Evolutionary conservation across 1,140 invertebrate genomes (phyloP).

Genomic region (Drosophila insularis): DNA sequence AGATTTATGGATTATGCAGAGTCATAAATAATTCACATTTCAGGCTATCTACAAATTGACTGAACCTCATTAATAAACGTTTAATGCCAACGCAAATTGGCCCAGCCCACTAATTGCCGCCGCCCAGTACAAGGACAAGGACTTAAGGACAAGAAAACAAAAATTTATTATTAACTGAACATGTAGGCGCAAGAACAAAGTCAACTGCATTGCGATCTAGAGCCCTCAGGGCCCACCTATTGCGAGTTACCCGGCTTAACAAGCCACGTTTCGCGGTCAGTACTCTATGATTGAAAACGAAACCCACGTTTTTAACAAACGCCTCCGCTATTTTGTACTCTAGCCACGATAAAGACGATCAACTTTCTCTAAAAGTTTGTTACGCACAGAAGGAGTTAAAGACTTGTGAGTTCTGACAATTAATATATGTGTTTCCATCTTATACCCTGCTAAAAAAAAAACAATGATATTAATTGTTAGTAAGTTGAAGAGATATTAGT

Average conservation of each 20-base stretch:
- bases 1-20: constrained; percentile 64
- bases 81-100: constrained; percentile 52
- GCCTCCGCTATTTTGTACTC: background rate
- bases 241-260: constrained; percentile 30
- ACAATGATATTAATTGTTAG: too few relatives aligned
- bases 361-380: background rate
- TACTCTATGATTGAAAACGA: constrained; percentile 46
- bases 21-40: constrained; percentile 44
- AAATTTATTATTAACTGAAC: constrained; percentile 30
- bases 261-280: constrained; percentile 40
- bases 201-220: background rate
- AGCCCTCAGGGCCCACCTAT: constrained; percentile 44
- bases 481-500: too few relatives aligned
- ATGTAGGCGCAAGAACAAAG: constrained; percentile 55
- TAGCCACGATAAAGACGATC: background rate
- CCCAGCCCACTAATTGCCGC: constrained; percentile 53
- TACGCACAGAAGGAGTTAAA: background rate
- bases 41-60: constrained; percentile 39
- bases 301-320: constrained; percentile 26
- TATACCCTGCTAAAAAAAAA: too few relatives aligned
- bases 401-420: too few relatives aligned
- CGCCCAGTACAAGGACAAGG: constrained; percentile 17
- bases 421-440: too few relatives aligned
- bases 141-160: constrained; percentile 1
- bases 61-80: constrained; percentile 69